phyloP scores from a whole-genome alignment of 2,888 invertebrate species.

The Limnephilus marmoratus region DNA sequence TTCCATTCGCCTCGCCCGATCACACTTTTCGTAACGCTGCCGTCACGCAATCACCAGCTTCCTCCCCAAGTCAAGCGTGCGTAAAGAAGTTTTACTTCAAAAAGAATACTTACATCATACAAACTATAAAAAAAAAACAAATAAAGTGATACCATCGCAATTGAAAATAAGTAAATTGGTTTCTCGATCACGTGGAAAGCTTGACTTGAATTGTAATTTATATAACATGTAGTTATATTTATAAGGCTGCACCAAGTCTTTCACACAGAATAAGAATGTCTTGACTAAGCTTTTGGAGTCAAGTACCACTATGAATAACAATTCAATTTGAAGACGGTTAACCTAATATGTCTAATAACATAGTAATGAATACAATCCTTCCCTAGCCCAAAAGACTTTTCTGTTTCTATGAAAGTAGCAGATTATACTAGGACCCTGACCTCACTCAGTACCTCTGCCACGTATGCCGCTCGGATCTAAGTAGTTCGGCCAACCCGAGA shows the following conservation, averaged over 20 bases:
- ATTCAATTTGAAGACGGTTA: not conserved
- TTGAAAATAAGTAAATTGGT: not conserved
- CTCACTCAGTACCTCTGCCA: slow-evolving; percentile 34
- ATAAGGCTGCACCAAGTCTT: not conserved
- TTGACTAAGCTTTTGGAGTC: not conserved
- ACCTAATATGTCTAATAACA: not conserved
- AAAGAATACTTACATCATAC: too few relatives aligned
- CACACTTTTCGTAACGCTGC: too few relatives aligned
- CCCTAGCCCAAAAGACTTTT: not conserved
- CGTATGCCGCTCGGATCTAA: slow-evolving; percentile 18
- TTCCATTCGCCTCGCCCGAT: too few relatives aligned
- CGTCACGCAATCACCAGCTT: too few relatives aligned
- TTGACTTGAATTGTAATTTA: not conserved
- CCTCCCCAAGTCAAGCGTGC: too few relatives aligned
- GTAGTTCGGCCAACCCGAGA: slow-evolving; percentile 27
- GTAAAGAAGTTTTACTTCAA: too few relatives aligned
- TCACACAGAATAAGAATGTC: not conserved
- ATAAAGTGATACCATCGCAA: too few relatives aligned
- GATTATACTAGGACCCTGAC: not conserved
- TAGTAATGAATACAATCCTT: not conserved
- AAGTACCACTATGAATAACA: not conserved
- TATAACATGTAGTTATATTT: not conserved
- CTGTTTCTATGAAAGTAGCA: not conserved
- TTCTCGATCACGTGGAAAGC: not conserved
- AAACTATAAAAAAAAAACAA: too few relatives aligned